Conservation (phyloP, 2,888 invertebrate species). For the Apotomis turbidana region DNA sequence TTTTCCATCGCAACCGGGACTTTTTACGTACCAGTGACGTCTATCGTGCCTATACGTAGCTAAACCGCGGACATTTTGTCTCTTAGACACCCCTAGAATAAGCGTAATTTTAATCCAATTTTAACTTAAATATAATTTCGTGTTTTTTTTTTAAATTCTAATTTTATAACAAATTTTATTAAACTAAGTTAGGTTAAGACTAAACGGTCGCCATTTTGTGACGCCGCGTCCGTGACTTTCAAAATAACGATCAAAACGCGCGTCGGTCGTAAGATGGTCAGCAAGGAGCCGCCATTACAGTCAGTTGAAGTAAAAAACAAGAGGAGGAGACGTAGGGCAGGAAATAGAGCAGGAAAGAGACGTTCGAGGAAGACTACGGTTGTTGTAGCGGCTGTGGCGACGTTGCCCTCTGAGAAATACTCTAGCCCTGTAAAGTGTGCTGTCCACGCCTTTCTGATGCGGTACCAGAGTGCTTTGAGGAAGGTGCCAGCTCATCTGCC, state of each 20-base stretch:
- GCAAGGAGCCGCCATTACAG: constrained; percentile 57
- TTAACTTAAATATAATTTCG: constrained; percentile 51
- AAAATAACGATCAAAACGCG: constrained; percentile 42
- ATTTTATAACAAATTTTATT: constrained; percentile 45
- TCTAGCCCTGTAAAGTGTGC: constrained; percentile 70
- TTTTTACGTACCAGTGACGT: constrained; percentile 48
- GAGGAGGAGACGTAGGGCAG: constrained; percentile 62
- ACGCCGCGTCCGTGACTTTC: constrained; percentile 37
- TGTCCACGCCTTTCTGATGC: constrained; percentile 71
- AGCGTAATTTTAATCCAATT: constrained; percentile 50
- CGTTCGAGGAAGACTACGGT: constrained; percentile 59
- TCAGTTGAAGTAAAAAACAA: constrained; percentile 59
- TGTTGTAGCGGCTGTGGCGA: constrained; percentile 43
- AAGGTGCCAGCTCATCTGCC: constrained; percentile 71
- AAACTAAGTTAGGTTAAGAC: constrained; percentile 53
- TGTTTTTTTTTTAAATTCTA: constrained; percentile 50
- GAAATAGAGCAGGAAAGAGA: constrained; percentile 61
- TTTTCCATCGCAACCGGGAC: constrained; percentile 46
- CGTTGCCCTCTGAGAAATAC: constrained; percentile 45
- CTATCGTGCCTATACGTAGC: constrained; percentile 36
- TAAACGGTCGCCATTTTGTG: constrained; percentile 67
- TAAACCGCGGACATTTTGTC: constrained; percentile 51
- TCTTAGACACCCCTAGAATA: constrained; percentile 58
- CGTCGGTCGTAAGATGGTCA: constrained; percentile 55
- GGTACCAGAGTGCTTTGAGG: constrained; percentile 73